phyloP scores from a whole-genome alignment of 2,888 invertebrate species.

The Allophyes oxyacanthae region DNA sequence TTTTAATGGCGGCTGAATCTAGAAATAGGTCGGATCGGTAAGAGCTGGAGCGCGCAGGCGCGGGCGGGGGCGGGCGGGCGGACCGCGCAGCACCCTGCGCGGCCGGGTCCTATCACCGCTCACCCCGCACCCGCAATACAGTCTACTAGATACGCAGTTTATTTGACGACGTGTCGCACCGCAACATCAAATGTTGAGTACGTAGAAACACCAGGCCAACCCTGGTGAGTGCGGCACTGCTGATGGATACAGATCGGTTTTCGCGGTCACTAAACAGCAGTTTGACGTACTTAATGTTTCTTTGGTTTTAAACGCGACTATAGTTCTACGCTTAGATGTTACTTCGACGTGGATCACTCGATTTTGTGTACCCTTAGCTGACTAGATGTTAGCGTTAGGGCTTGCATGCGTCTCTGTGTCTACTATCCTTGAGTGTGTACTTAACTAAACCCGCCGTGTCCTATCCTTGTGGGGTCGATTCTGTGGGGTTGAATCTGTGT shows the following conservation, averaged over 20 bases:
- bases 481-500: conserved; percentile 66
- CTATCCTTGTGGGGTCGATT: conserved; percentile 67
- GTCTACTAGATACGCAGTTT: conserved; percentile 63
- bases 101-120: conserved; percentile 48
- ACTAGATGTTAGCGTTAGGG: conserved; percentile 83
- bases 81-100: conserved; percentile 59
- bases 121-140: conserved; percentile 67
- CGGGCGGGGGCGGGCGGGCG: conserved; percentile 46
- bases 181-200: conserved; percentile 63
- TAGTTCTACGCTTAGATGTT: conserved; percentile 79
- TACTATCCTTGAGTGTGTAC: conserved; percentile 76
- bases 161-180: conserved; percentile 61
- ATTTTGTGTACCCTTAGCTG: conserved; percentile 72
- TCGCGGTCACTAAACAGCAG: conserved; percentile 61
- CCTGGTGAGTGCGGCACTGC: conserved; percentile 75
- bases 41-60: conserved; percentile 65
- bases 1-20: conserved; percentile 53
- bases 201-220: conserved; percentile 65
- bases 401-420: conserved; percentile 85
- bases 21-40: conserved; percentile 71
- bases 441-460: conserved; percentile 72
- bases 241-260: conserved; percentile 43
- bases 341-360: conserved; percentile 68
- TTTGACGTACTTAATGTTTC: conserved; percentile 56
- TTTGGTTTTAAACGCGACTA: conserved; percentile 66